A percentile compares a stretch with the other conserved stretches of the same genome.
phyloP scores from a whole-genome alignment of 2,113 vertebrate species.

The Rhinolophus ferrumequinum region DNA sequence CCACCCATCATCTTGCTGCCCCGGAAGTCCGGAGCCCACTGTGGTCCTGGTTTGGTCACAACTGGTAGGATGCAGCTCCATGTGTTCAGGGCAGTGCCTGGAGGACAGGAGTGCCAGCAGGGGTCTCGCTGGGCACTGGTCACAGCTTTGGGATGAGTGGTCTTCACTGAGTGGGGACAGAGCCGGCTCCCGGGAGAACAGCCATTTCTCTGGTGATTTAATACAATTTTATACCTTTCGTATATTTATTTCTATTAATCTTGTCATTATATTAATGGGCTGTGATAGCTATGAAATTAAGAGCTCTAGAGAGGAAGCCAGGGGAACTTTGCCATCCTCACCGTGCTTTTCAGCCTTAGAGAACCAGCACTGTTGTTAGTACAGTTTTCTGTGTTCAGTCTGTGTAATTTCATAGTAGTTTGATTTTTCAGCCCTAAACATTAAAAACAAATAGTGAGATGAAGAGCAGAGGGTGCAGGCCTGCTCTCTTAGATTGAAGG shows the following conservation, averaged over 20 bases:
- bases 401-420: not conserved
- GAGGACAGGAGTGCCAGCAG: too few species aligned
- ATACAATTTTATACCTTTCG: too few species aligned
- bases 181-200: not conserved
- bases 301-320: not conserved
- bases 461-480: not conserved
- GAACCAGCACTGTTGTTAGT: not conserved
- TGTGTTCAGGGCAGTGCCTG: rapidly evolving
- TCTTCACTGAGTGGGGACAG: too few species aligned
- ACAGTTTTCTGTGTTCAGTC: not conserved
- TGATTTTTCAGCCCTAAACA: not conserved
- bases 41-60: not conserved
- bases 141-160: not conserved
- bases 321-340: not conserved
- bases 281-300: not conserved
- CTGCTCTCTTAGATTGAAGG: not conserved
- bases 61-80: not conserved
- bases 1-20: not conserved
- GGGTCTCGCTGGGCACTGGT: not conserved
- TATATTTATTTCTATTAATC: not conserved
- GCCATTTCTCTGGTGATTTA: not conserved
- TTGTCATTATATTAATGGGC: not conserved
- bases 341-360: not conserved
- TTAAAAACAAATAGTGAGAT: not conserved
- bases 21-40: not conserved